Evolutionary conservation across 2,797 vertebrate genomes (phyloP).

Genomic region (Phyllotis vaccarum): DNA sequence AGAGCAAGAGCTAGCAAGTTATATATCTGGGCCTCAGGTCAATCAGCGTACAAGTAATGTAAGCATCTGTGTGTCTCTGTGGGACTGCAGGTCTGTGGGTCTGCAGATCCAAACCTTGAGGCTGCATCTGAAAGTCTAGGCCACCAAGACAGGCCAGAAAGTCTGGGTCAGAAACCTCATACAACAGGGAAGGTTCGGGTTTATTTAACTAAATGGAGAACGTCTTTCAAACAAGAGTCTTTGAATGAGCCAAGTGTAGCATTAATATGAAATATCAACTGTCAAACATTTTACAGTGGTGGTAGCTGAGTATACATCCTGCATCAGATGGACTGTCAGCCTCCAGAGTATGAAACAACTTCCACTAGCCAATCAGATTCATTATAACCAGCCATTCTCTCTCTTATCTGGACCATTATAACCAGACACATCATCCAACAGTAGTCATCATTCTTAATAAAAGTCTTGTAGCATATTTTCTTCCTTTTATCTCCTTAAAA

Average conservation of each 20-base stretch:
- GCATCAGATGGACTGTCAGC: neutral
- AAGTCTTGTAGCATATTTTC: neutral
- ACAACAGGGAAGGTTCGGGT: neutral
- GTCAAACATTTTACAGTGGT: neutral
- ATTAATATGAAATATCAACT: conserved; percentile 19
- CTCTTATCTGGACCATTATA: neutral
- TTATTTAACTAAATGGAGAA: neutral
- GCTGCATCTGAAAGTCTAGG: too few species aligned
- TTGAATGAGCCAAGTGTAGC: neutral
- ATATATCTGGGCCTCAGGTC: too few species aligned
- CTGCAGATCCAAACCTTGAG: too few species aligned
- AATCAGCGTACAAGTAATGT: too few species aligned
- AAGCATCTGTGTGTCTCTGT: too few species aligned
- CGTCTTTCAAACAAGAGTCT: conserved; percentile 1
- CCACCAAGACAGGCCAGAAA: too few species aligned
- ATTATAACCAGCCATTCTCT: neutral
- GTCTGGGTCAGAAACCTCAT: too few species aligned
- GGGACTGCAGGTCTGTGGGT: too few species aligned
- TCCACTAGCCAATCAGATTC: neutral
- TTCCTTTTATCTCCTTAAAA: neutral
- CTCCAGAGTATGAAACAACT: conserved; percentile 3
- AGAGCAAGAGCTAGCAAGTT: too few species aligned
- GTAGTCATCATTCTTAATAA: conserved; percentile 22
- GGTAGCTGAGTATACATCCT: neutral
- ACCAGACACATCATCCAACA: neutral